Base-by-base conservation (phyloP, 2,113 vertebrate genomes). In the Acanthochromis polyacanthus region DNA sequence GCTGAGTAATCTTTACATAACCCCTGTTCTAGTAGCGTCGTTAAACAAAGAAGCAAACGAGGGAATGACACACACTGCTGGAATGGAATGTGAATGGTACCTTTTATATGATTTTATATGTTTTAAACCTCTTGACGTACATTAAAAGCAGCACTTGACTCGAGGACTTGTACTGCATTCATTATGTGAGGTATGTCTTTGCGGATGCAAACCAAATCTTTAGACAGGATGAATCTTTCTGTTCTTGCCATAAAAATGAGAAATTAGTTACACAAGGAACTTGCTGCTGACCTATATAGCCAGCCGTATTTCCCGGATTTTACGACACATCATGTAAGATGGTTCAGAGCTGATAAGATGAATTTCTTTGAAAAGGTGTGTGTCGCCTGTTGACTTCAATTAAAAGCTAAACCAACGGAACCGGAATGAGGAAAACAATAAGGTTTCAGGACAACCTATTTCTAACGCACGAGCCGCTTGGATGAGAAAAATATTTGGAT, bases 1-100 rank as follows among this genome's bases (percentile, higher is more conserved):
- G 32, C 68, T 63, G 16, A 71, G 69, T 67, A 36, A 71, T 32
- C 45, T 75, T 91, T 80, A 67, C 1, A 43, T 77, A 86, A 86
- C 69, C 40, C 20, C 30, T 0, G 12, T 72, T 61, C 48, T 28
- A n/a, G 48, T 73, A n/a, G 75, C 28, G 71, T 25, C 51, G 66
- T 60, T 75, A 38, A 64, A 84, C 25, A 57, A 23, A 71, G 22
- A 32, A 58, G 43, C 1, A 74, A 38, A 15, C 62, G 4, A 50
- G 40, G 19, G 22, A 60, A 30, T 43, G 0, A 43, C 20, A 22
- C 43, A 3, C 2, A 57, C 0, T 2, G 11, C 28, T 3, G 15
- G 38, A 32, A 40, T 12, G 45, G 2, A 17, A 40, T 51, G 40
- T 43, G n/a, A 73, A 23, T 45, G 25, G 38, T 28, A 28, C 5